phyloP scores from a whole-genome alignment of 2,888 invertebrate genomes.

The Pediacus dermestoides region DNA sequence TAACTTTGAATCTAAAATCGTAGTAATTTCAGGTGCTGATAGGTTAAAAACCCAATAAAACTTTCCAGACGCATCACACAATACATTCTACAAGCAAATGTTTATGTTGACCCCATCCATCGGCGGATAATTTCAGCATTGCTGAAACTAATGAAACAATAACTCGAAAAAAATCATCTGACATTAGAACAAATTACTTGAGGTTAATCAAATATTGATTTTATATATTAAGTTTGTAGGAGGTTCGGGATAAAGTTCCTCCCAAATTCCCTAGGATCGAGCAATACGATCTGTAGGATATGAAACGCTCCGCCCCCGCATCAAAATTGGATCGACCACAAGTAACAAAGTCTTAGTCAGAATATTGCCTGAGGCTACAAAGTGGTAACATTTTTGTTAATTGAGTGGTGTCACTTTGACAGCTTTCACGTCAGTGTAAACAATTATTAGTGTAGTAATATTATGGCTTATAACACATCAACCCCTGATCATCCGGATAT shows the following conservation, averaged over 20 bases:
- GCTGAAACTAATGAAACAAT: no score
- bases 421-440: no score
- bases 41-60: no score
- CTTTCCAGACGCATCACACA: no score
- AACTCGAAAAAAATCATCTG: not conserved
- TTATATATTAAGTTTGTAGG: constrained; percentile 16
- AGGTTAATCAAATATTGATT: constrained; percentile 24
- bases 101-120: no score
- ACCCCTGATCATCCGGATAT: constrained; percentile 40
- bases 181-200: not conserved
- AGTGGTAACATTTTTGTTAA: constrained; percentile 21
- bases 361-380: constrained; percentile 24
- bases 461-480: constrained; percentile 42
- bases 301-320: constrained; percentile 27
- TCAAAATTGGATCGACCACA: constrained; percentile 30
- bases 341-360: constrained; percentile 23
- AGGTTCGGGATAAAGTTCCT: constrained; percentile 27
- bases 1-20: no score
- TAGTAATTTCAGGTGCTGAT: no score
- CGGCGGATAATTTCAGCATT: no score
- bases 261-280: constrained; percentile 27
- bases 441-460: constrained; percentile 11
- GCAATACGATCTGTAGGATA: constrained; percentile 19
- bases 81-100: no score
- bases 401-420: constrained; percentile 15